These are phyloP conservation scores for Junonia oenone DNA, from an alignment of 2,888 invertebrate genomes.

Conservation along the genomic window DNA sequence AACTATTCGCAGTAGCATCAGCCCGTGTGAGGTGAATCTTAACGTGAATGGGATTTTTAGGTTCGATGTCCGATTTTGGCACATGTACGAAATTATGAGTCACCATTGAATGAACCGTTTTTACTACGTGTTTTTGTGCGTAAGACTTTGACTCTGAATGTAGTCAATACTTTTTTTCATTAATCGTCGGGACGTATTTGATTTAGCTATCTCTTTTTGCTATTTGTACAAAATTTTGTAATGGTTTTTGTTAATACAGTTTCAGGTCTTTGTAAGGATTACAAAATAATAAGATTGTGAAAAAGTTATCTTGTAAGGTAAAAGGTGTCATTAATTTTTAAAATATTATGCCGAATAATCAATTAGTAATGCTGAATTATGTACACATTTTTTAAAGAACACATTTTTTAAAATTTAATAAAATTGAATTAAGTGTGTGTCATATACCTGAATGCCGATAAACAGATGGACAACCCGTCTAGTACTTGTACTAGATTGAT, in stretches of 20 bases:
- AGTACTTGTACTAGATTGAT: neutral
- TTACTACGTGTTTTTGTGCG: neutral
- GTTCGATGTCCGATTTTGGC: conserved; percentile 2
- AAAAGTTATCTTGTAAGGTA: neutral
- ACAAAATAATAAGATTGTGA: neutral
- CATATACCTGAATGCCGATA: neutral
- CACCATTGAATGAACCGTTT: neutral
- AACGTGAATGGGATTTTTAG: neutral
- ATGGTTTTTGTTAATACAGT: too few relatives aligned
- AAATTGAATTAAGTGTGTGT: neutral
- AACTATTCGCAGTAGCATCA: too few relatives aligned
- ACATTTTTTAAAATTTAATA: neutral
- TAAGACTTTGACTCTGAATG: neutral
- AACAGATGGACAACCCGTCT: neutral
- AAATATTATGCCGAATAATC: too few relatives aligned
- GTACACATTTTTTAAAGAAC: too few relatives aligned
- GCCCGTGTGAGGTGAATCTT: neutral
- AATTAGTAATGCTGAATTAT: too few relatives aligned
- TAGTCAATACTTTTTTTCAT: neutral
- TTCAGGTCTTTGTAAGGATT: too few relatives aligned
- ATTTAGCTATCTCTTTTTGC: neutral
- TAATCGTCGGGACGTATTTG: neutral
- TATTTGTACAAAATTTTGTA: neutral
- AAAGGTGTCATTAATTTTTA: neutral
- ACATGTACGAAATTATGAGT: conserved; percentile 4